A percentile compares a stretch with the other conserved stretches of the same genome.
Evolutionary conservation across 2,888 invertebrate species (phyloP).

Genomic region (Lycia hirtaria): DNA sequence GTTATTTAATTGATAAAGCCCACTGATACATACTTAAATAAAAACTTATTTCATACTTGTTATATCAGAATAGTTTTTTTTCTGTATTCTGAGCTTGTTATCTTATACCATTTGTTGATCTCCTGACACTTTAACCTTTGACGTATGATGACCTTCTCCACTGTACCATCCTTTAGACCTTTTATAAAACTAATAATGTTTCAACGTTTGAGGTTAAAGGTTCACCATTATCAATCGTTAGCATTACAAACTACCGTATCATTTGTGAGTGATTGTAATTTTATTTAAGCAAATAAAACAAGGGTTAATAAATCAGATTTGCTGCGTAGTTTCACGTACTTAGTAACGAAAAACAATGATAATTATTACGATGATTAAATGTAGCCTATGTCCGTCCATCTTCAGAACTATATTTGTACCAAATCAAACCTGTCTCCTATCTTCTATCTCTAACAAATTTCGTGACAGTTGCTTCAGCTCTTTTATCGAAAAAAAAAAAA

Average conservation of each 20-base stretch:
- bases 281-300: constrained; percentile 67
- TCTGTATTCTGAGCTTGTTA: too few species aligned
- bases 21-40: background rate
- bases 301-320: constrained; percentile 44
- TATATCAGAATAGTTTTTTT: too few species aligned
- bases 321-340: background rate
- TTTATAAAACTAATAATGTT: background rate
- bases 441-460: too few species aligned
- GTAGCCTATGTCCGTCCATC: too few species aligned
- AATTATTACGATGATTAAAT: too few species aligned
- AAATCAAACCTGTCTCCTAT: too few species aligned
- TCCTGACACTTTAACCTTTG: background rate
- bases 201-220: constrained; percentile 41
- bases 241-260: constrained; percentile 57
- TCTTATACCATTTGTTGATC: background rate
- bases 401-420: too few species aligned
- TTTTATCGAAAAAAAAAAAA: too few species aligned
- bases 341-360: background rate
- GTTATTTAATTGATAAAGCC: too few species aligned
- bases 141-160: too few species aligned
- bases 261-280: constrained; percentile 59
- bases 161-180: background rate
- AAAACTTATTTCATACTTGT: too few species aligned
- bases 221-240: constrained; percentile 71
- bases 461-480: too few species aligned